Base-by-base conservation (phyloP, 2,113 vertebrate species). In the Pionites leucogaster region DNA sequence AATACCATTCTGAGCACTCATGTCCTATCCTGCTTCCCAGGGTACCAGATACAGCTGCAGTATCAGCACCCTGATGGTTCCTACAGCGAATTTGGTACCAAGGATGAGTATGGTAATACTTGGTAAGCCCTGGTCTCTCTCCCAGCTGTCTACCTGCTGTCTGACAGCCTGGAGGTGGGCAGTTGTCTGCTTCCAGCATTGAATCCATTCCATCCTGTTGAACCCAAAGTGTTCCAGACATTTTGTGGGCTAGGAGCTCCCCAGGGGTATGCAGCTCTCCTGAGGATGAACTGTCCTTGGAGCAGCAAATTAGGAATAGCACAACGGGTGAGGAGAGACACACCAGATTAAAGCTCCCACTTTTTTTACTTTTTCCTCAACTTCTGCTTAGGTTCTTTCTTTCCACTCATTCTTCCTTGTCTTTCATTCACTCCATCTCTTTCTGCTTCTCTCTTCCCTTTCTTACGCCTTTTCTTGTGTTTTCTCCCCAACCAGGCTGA, bases 61-160 rank as follows among this genome's bases (percentile, higher is more conserved):
- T 99, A 98, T 94, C 99, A 98, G 84, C 99, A 98, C 42, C 49
- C 86, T 4, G 98, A 99, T 18, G 99, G 98, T 5, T 99, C 99
- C 49, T 99, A 98, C 97, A 99, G 99, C 25, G 98, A 99, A 52
- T 99, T 99, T 67, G 99, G 99, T 39, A 97, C 81, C 49, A 83
- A 17, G 2, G 99, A 99, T 63, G 62, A 76, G 5, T 98, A 98
- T 23, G 99, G 99, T 50, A 99, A 99, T 79, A 99, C 99, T 64
- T 99, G 99, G 99, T 99, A 90, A 98, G 98, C 93, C n/a, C 37
- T 69, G 67, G 29, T 25, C 44, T 84, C 74, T 60, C 31, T 88
- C 39, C 17, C 14, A 62, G 44, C 31, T 71, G 12, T 59, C 53
- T 68, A 4, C 15, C 16, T 86, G 27, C 47, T 79, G 17, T 65